A percentile compares a stretch with the other conserved stretches of the same genome.
Conservation (phyloP, 64 coral and sea anemone genomes). For the Montipora cactus region DNA sequence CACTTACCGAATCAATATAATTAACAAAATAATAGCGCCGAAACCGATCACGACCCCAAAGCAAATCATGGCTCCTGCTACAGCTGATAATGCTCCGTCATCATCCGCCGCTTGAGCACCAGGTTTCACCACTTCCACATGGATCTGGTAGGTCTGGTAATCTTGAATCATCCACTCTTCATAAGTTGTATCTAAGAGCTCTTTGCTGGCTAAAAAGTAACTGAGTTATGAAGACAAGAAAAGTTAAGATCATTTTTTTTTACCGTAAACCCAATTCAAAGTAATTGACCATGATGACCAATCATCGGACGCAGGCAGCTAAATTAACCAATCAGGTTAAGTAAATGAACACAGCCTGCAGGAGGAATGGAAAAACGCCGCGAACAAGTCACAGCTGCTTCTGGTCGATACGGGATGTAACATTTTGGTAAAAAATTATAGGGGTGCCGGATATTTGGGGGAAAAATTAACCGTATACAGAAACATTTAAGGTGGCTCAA, state of each 20-base stretch:
- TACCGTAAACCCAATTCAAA: no score
- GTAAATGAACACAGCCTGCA: no score
- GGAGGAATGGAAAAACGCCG: no score
- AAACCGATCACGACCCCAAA: conserved; percentile 78
- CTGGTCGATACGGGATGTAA: no score
- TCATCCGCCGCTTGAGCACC: neutral
- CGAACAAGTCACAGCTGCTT: no score
- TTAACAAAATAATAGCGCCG: conserved; percentile 72
- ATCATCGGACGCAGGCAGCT: no score
- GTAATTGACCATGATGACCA: no score
- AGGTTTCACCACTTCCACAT: neutral
- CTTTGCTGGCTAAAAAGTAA: neutral
- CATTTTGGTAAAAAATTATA: no score
- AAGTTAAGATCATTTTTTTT: neutral
- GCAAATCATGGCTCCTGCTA: conserved; percentile 77
- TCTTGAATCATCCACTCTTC: conserved; percentile 61
- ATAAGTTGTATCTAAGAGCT: conserved; percentile 3
- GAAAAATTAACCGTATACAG: no score
- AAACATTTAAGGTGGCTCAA: no score
- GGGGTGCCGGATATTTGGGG: no score
- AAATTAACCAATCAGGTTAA: no score
- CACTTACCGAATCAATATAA: conserved; percentile 79
- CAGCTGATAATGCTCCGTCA: conserved; percentile 52
- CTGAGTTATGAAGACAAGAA: neutral
- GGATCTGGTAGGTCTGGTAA: conserved; percentile 37